These are phyloP conservation scores for Sceloporus undulatus DNA, from an alignment of 2,113 vertebrate genomes.

Conservation along the genomic window DNA sequence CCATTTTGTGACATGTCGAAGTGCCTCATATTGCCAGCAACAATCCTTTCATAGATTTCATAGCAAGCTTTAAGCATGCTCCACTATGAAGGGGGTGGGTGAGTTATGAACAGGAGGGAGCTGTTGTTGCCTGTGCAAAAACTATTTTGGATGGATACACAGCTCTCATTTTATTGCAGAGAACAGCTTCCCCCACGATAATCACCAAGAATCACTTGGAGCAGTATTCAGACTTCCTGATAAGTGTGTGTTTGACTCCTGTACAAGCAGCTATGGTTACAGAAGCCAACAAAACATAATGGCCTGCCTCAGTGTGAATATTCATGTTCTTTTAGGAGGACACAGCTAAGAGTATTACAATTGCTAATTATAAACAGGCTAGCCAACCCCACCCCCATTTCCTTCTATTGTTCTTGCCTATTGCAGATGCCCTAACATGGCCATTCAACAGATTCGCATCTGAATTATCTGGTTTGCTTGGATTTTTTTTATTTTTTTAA, in stretches of 20 bases:
- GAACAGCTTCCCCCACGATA: conserved; percentile 65
- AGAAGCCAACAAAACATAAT: conserved; percentile 54
- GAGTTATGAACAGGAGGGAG: conserved; percentile 51
- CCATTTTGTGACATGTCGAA: conserved; percentile 27
- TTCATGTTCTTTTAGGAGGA: conserved; percentile 63
- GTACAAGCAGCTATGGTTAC: conserved; percentile 58
- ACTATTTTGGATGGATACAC: conserved; percentile 38
- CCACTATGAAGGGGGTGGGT: neutral
- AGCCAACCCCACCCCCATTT: conserved; percentile 69
- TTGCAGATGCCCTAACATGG: conserved; percentile 79
- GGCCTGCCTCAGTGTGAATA: conserved; percentile 54
- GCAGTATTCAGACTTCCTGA: conserved; percentile 57
- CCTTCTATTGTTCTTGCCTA: conserved; percentile 81
- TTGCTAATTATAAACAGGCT: conserved; percentile 78
- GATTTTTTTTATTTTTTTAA: conserved; percentile 1
- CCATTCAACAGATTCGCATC: conserved; percentile 68
- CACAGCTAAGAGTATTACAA: conserved; percentile 69
- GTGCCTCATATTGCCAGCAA: conserved; percentile 6
- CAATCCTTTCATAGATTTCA: conserved; percentile 12
- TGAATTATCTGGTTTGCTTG: conserved; percentile 64
- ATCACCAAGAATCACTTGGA: conserved; percentile 55
- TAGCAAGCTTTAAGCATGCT: conserved; percentile 15
- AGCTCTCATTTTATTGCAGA: conserved; percentile 61
- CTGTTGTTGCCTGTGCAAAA: conserved; percentile 41
- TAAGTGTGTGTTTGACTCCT: conserved; percentile 61